phyloP scores from a whole-genome alignment of 2,888 invertebrate species.

The Meghimatium bilineatum region DNA sequence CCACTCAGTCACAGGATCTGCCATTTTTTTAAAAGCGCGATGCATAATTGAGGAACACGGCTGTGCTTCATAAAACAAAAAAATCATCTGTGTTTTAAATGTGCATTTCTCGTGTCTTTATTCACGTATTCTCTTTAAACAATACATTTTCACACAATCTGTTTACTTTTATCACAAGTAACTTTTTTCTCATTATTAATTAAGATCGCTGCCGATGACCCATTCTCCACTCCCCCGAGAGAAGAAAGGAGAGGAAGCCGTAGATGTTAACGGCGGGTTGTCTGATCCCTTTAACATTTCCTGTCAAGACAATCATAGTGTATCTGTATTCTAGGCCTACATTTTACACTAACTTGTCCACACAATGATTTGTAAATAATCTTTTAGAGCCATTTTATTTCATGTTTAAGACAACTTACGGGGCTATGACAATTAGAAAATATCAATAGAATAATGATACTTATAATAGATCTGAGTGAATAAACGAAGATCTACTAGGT shows the following conservation, averaged over 20 bases:
- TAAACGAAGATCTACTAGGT: too few species aligned
- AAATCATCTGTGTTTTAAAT: neutral
- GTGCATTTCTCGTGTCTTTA: neutral
- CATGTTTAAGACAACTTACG: too few species aligned
- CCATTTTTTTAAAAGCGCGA: slow-evolving; percentile 12
- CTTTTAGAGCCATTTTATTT: too few species aligned
- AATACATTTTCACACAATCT: neutral
- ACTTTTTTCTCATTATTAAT: neutral
- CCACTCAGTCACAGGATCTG: neutral
- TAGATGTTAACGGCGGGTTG: neutral
- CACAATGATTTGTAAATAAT: too few species aligned
- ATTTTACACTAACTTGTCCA: too few species aligned
- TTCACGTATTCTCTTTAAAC: neutral
- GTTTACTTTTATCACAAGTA: too few species aligned
- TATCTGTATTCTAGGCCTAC: too few species aligned
- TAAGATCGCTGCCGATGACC: neutral
- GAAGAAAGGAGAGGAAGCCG: neutral
- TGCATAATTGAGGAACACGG: neutral
- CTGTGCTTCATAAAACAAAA: neutral
- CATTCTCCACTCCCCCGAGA: neutral
- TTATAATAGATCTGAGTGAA: too few species aligned
- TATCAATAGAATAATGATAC: too few species aligned
- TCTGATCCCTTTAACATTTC: neutral
- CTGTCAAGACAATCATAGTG: too few species aligned
- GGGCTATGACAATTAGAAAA: too few species aligned